Evolutionary conservation across 2,888 invertebrate species (phyloP).

Genomic region (Phaedon cochleariae): DNA sequence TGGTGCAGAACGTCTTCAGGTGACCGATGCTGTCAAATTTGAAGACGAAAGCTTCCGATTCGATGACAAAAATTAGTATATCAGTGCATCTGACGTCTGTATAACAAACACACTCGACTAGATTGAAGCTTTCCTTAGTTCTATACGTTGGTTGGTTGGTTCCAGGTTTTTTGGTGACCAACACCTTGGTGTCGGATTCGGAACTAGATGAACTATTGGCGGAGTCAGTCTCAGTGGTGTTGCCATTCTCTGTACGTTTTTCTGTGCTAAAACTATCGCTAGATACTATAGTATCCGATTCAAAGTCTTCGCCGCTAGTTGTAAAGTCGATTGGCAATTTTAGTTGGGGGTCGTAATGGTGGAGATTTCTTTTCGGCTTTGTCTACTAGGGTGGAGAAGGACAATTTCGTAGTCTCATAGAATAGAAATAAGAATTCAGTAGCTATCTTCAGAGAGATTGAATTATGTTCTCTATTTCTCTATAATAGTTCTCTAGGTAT

Average conservation of each 20-base stretch:
- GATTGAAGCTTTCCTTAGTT: conserved; percentile 54
- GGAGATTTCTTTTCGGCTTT: conserved; percentile 52
- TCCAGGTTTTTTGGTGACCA: conserved; percentile 17
- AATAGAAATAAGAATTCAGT: too few species aligned
- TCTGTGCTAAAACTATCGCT: conserved; percentile 55
- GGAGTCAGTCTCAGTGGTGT: conserved; percentile 58
- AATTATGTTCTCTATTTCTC: too few species aligned
- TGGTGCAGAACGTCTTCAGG: conserved; percentile 56
- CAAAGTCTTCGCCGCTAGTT: conserved; percentile 62
- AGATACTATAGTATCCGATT: conserved; percentile 61
- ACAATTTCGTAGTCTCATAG: too few species aligned
- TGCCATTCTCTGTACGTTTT: conserved; percentile 37
- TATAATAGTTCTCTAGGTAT: too few species aligned
- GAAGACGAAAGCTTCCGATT: conserved; percentile 59
- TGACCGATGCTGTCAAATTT: conserved; percentile 54
- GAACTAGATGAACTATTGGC: conserved; percentile 60
- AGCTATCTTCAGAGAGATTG: too few species aligned
- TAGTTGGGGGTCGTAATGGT: conserved; percentile 55
- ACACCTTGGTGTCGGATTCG: conserved; percentile 56
- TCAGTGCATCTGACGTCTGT: conserved; percentile 60
- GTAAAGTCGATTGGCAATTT: conserved; percentile 47
- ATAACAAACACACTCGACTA: conserved; percentile 62
- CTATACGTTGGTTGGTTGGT: background rate
- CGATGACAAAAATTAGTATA: conserved; percentile 59
- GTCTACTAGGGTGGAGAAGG: conserved; percentile 58